Base-by-base conservation (phyloP, 2,113 vertebrate genomes). In the Tringa solitaria region DNA sequence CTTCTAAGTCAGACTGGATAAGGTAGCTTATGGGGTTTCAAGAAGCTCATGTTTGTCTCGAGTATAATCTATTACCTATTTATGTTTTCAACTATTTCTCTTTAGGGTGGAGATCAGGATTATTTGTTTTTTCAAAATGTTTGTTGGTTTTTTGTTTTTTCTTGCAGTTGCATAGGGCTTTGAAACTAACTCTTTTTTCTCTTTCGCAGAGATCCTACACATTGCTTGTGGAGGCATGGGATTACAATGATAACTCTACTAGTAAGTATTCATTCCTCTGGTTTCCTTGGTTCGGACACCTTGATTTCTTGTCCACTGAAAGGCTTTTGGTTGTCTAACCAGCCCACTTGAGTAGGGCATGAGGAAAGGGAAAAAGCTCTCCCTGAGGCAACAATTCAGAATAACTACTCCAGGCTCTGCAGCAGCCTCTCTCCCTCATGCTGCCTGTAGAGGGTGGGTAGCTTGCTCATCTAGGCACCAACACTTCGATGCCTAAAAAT, bases 171-270 rank as follows among this genome's bases (percentile, higher is more conserved):
- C 4, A 3, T 41, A 8, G 70, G 39, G 41, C 83, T 85, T 67
- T 93, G 56, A 76, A 78, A 69, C 86, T 97, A 87, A 97, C 33
- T 79, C 56, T 53, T 82, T n/a, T 97, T 87, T 97, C 57, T 98
- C 69, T 98, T 91, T 93, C 98, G 60, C 99, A 99, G 99, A 98
- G 99, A 98, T 99, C 99, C 96, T 99, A 99, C 97, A 99, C 99
- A 0, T 96, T 99, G 98, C 99, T 99, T 50, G 98, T 99, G 81
- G 99, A 99, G 97, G 99, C 99, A 7, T 98, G 99, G 98, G 99
- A 99, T 98, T 99, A 98, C 97, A 99, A 98, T 91, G 99, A 99
- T 56, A 99, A 99, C 96, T 99, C 99, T 95, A 97, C 97, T 51
- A 98, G 99, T 99, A 98, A 99, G 99, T 99, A 98, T 97, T 78